Evolutionary conservation across 2,113 vertebrate genomes (phyloP).

Genomic region (Chloropsis cyanopogon): DNA sequence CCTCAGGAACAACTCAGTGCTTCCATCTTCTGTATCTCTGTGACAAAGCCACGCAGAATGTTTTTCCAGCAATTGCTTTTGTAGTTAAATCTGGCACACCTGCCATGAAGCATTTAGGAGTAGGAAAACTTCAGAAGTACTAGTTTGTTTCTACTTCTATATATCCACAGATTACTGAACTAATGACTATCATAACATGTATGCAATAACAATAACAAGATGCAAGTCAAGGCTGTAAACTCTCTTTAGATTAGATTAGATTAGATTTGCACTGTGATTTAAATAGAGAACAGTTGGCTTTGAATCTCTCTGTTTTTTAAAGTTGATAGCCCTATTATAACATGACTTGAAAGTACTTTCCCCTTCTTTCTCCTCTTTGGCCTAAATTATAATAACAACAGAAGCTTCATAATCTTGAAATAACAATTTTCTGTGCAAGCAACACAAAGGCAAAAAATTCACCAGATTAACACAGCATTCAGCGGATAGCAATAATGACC

Average conservation of each 20-base stretch:
- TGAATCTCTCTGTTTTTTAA: not conserved
- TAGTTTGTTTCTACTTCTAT: not conserved
- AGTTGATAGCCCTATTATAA: not conserved
- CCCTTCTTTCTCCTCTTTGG: not conserved
- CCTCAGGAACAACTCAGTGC: not conserved
- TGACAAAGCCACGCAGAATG: not conserved
- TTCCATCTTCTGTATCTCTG: not conserved
- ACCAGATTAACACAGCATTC: not conserved
- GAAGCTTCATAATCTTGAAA: not conserved
- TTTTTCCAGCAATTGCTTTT: not conserved
- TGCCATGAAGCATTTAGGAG: not conserved
- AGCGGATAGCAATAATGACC: not conserved
- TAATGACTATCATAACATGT: not conserved
- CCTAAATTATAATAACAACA: not conserved
- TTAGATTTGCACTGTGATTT: not conserved
- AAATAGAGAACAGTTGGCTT: not conserved
- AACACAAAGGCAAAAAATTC: not conserved
- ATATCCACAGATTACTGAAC: not conserved
- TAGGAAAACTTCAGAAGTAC: not conserved
- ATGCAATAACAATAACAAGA: slow-evolving; percentile 9
- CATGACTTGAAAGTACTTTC: not conserved
- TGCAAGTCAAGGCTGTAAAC: not conserved
- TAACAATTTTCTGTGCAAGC: not conserved
- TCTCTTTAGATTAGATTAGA: slow-evolving; percentile 6
- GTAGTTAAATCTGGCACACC: not conserved